Percentiles rank a stretch among this genome's conserved stretches.
phyloP scores from a whole-genome alignment of 2,113 vertebrate genomes.

The Alouatta palliata region DNA sequence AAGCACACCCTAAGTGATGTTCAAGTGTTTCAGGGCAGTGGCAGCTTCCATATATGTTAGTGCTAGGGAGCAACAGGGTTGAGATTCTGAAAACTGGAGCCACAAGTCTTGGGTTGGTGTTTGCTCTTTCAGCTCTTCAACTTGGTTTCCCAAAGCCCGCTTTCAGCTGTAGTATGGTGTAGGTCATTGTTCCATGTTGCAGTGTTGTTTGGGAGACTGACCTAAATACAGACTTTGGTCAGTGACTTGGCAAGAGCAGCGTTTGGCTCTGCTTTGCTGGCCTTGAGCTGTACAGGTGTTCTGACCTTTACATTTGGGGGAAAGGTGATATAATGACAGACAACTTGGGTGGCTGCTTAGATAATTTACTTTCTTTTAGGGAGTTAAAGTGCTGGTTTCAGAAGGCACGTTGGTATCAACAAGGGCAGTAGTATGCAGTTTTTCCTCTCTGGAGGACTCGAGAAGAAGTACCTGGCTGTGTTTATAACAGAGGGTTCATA shows the following conservation, averaged over 20 bases:
- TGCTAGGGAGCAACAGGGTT: not conserved
- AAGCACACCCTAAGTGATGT: not conserved
- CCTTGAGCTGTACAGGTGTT: not conserved
- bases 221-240: not conserved
- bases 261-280: not conserved
- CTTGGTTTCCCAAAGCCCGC: not conserved
- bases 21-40: not conserved
- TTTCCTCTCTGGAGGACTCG: not conserved
- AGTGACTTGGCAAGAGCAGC: not conserved
- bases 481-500: not conserved
- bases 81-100: not conserved
- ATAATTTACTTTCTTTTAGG: not conserved
- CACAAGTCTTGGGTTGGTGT: not conserved
- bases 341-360: not conserved
- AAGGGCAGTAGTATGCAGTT: not conserved
- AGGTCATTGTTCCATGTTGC: not conserved
- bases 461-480: not conserved
- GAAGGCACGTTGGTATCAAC: not conserved
- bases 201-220: not conserved
- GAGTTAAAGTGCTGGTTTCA: not conserved
- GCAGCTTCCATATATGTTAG: not conserved
- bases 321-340: not conserved
- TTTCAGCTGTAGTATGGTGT: not conserved
- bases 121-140: not conserved
- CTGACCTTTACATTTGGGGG: not conserved